Evolutionary conservation across 2,113 vertebrate species (phyloP).

Genomic region (Hydrochoerus hydrochaeris): DNA sequence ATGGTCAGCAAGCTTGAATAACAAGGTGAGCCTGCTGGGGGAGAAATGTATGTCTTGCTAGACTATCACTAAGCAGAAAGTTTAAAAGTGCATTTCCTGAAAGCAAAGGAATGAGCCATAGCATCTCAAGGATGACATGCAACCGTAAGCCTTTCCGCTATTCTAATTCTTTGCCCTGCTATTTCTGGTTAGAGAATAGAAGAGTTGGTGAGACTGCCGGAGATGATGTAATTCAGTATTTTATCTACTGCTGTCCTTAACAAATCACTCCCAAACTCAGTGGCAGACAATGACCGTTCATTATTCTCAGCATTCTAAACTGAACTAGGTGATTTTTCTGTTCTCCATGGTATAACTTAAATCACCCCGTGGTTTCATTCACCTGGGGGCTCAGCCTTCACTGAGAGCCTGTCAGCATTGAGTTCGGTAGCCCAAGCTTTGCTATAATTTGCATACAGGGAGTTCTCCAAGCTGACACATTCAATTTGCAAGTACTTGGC

Average conservation of each 20-base stretch:
- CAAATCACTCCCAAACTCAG: background rate
- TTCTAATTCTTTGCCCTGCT: background rate
- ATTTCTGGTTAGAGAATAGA: slow-evolving; percentile 35
- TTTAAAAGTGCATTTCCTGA: slow-evolving; percentile 43
- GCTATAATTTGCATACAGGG: background rate
- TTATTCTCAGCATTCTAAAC: background rate
- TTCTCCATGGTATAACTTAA: background rate
- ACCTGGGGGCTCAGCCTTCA: background rate
- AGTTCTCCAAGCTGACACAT: background rate
- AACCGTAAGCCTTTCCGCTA: background rate
- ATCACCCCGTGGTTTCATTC: background rate
- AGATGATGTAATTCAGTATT: slow-evolving; percentile 33
- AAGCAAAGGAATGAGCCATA: background rate
- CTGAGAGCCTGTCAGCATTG: background rate
- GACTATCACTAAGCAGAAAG: background rate
- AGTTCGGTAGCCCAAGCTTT: background rate
- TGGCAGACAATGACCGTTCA: background rate
- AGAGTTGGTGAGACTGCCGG: background rate
- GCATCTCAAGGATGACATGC: background rate
- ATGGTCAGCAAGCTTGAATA: background rate
- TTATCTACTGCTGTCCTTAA: background rate
- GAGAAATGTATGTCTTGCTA: slow-evolving; percentile 15
- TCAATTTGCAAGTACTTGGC: background rate
- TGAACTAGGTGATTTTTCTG: background rate
- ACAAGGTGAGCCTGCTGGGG: background rate